Base-by-base conservation (phyloP, 2,113 vertebrate species). In the Callaeas wilsoni region DNA sequence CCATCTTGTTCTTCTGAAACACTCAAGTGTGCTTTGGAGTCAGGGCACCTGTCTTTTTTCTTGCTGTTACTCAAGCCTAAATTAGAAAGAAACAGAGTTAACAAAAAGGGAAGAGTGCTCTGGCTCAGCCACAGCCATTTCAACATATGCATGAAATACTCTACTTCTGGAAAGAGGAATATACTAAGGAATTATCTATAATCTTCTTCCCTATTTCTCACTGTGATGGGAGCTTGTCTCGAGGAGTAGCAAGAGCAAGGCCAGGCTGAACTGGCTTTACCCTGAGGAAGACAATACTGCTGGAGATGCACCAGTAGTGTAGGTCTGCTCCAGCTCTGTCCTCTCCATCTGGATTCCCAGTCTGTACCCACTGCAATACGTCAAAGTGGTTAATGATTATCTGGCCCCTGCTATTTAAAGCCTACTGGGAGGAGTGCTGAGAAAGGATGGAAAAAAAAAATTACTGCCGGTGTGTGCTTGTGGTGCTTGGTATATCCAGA, bases 401-500 rank as follows among this genome's bases (percentile, higher is more conserved):
- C 76, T 87, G 53, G 39, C 62, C 57, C 50, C 62, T 69, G 67
- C 78, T 97, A 75, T 94, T 96, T 92, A 86, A 93, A 90, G 86
- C 59, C 76, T 92, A 29, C n/a, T 78, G 57, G 79, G 80, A 96
- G 63, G 63, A 80, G 13, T 80, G 84, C 49, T 65, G 86, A 81
- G 90, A 86, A 94, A 70, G 59, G 42, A 84, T 50, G n/a, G 75
- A 5, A 11, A 53, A 78, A 88, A 85, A 65, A 73, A 32, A 53
- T 11, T 37, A 74, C 39, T 55, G 42, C 49, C 4, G 7, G 53
- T 2, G 16, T 1, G 0, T 2, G 22, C 20, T 86, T 93, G 46
- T 86, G 73, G 55, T 59, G 64, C 33, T 80, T 0, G 0, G 70
- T 46, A 39, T 19, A 69, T 70, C 50, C 21, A 80, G 50, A n/a